These are phyloP conservation scores for Perca flavescens DNA, from an alignment of 2,113 vertebrate species.

Conservation along the genomic window DNA sequence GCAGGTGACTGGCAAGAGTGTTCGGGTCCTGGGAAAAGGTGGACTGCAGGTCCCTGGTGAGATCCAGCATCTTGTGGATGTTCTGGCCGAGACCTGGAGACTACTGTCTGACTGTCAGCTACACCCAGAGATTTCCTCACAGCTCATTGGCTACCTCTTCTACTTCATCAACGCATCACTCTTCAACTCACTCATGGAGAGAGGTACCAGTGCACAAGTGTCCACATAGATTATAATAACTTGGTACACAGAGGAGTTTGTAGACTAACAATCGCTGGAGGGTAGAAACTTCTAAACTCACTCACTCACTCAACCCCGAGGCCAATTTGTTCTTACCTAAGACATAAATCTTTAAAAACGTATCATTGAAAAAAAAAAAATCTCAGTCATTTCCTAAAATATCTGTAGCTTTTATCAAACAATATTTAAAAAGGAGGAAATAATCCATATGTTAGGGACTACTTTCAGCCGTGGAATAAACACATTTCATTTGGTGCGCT, in stretches of 20 bases:
- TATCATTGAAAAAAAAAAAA: background rate
- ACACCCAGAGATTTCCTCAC: slow-evolving; percentile 82
- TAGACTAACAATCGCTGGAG: background rate
- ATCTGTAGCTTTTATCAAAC: background rate
- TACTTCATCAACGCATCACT: slow-evolving; percentile 88
- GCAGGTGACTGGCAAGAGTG: background rate
- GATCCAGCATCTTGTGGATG: slow-evolving; percentile 74
- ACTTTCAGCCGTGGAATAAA: background rate
- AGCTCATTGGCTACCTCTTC: slow-evolving; percentile 86
- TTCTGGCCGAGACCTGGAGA: slow-evolving; percentile 73
- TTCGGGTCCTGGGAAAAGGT: slow-evolving; percentile 38
- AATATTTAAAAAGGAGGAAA: background rate
- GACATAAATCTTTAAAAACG: background rate
- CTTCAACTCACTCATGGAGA: slow-evolving; percentile 88
- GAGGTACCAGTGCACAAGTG: slow-evolving; percentile 72
- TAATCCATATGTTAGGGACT: background rate
- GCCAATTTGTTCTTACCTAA: background rate
- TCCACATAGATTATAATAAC: background rate
- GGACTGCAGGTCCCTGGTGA: slow-evolving; percentile 65
- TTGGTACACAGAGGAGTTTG: background rate
- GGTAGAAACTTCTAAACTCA: background rate
- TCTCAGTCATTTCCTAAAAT: background rate
- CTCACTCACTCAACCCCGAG: background rate
- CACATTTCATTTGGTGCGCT: background rate
- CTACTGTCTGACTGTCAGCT: slow-evolving; percentile 79